Evolutionary conservation across 2,797 vertebrate species (phyloP).

Genomic region (Staurois parvus): DNA sequence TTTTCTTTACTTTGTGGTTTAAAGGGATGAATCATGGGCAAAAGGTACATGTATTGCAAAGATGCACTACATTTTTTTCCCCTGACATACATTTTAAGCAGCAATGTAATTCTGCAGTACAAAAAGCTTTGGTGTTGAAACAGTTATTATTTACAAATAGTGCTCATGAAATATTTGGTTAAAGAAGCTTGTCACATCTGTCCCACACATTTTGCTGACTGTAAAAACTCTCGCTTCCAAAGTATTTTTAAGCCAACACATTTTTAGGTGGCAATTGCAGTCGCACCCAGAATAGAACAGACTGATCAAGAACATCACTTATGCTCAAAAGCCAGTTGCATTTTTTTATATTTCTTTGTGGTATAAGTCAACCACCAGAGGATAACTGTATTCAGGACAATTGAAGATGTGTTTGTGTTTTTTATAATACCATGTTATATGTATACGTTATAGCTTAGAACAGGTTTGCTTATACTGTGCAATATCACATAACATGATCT

Average conservation of each 20-base stretch:
- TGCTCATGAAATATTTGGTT: conserved; percentile 15
- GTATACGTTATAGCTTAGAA: neutral
- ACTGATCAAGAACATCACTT: conserved; percentile 20
- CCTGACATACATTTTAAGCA: neutral
- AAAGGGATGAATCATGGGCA: too few species aligned
- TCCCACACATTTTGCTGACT: conserved; percentile 53
- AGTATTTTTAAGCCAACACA: conserved; percentile 48
- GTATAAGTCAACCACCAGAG: neutral
- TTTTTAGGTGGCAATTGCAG: conserved; percentile 46
- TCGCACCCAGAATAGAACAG: conserved; percentile 32
- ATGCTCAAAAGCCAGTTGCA: conserved; percentile 5
- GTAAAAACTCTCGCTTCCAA: conserved; percentile 47
- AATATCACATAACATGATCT: neutral
- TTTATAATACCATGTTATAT: too few species aligned
- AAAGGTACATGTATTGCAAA: too few species aligned
- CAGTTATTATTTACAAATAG: conserved; percentile 45
- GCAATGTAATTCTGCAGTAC: neutral
- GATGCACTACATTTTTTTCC: neutral
- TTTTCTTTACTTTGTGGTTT: too few species aligned
- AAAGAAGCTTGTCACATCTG: conserved; percentile 38
- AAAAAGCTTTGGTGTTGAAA: conserved; percentile 1
- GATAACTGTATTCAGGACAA: neutral
- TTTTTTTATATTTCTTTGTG: conserved; percentile 11
- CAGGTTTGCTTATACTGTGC: neutral
- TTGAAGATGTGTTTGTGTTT: neutral